Percentiles rank a stretch among this genome's conserved stretches.
Evolutionary conservation across 1,140 invertebrate species (phyloP).

Genomic region (Zaprionus capensis): DNA sequence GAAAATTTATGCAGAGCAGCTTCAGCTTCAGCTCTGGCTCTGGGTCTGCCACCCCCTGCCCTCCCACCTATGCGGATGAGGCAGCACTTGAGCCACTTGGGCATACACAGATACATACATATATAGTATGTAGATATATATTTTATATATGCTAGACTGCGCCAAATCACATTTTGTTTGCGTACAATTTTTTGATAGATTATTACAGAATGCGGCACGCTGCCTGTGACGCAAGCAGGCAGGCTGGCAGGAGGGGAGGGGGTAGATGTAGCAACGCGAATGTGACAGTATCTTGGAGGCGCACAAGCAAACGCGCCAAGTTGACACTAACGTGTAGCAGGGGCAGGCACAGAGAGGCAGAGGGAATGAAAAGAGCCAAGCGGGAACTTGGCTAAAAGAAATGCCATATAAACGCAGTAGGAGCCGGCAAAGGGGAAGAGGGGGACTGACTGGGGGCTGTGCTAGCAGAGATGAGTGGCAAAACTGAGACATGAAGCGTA

Average conservation of each 20-base stretch:
- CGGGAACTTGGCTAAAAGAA: slow-evolving; percentile 31
- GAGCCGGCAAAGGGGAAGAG: neutral
- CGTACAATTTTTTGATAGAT: slow-evolving; percentile 80
- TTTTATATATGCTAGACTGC: slow-evolving; percentile 10
- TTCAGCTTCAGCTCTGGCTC: slow-evolving; percentile 1
- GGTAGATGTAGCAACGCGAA: slow-evolving; percentile 9
- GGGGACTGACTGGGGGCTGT: neutral
- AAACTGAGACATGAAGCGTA: slow-evolving; percentile 41
- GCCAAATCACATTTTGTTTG: slow-evolving; percentile 80
- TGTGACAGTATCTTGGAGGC: slow-evolving; percentile 74
- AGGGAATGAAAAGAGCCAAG: slow-evolving; percentile 19
- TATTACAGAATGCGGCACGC: slow-evolving; percentile 73
- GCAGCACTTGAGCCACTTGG: slow-evolving; percentile 20
- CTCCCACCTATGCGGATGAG: slow-evolving; percentile 5
- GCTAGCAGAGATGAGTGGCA: neutral
- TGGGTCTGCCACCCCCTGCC: neutral
- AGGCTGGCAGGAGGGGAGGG: neutral
- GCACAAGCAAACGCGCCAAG: slow-evolving; percentile 67
- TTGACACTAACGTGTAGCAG: slow-evolving; percentile 55
- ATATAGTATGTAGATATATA: neutral
- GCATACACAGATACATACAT: slow-evolving; percentile 8
- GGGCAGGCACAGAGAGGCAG: neutral
- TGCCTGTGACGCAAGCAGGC: neutral
- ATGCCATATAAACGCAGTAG: neutral
- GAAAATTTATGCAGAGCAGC: slow-evolving; percentile 69